Base-by-base conservation (phyloP, 2,113 vertebrate species). In the Aspiorhynchus laticeps region DNA sequence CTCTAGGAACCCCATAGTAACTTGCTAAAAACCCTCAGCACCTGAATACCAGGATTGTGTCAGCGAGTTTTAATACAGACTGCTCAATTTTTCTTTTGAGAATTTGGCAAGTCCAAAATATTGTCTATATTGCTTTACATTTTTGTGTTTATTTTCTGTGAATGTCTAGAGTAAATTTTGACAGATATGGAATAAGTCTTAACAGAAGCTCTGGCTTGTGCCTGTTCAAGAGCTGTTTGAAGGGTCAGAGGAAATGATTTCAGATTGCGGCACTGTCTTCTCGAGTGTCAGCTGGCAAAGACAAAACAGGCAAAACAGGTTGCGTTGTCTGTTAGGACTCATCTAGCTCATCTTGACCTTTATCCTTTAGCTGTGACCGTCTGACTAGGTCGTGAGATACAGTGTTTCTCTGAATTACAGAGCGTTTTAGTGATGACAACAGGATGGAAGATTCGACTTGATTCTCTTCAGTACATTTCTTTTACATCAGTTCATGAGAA, bases 251-350 rank as follows among this genome's bases (percentile, higher is more conserved):
- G 28, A 84, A 73, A 73, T 38, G 0, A 41, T 74, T 74, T 84
- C 46, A 84, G 28, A 41, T 80, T 78, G 41, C 33, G 21, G 43
- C 79, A 82, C 14, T 67, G 87, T 46, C 78, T 86, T 88, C 80
- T 89, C 79, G 85, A 90, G 87, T 80, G 88, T 89, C 93, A 90
- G 91, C 90, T 92, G 91, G 90, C 89, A 87, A 86, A 90, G 88
- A 90, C 80, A 90, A n/a, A n/a, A n/a, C n/a, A n/a, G n/a, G n/a
- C n/a, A n/a, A n/a, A 93, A 92, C 92, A 92, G 91, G 89, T 92
- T 93, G 83, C 74, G 84, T 87, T 86, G 87, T 90, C 93, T 92
- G 93, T 93, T 90, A n/a, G 86, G 87, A 90, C 88, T 93, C 88
- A 80, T 94, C 93, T 91, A 82, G 86, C 91, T 75, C 87, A 90